A percentile compares a stretch with the other conserved stretches of the same genome.
Conservation (phyloP, 2,113 vertebrate species). For the Suncus etruscus region DNA sequence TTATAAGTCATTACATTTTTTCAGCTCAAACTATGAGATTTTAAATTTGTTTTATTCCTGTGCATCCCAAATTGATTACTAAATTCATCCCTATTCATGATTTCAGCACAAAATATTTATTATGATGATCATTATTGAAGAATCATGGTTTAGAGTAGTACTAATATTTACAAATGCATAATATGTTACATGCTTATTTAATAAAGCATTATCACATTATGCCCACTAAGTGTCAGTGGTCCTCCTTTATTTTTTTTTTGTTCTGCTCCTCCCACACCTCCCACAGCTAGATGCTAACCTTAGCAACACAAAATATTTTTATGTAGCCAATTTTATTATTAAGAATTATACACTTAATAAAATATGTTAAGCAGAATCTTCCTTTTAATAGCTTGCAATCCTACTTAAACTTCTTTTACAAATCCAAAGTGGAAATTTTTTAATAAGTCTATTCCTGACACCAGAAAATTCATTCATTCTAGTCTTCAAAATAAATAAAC, state of each 20-base stretch:
- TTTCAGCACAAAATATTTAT: neutral
- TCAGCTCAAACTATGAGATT: neutral
- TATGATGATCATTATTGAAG: neutral
- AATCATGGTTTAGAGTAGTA: no score
- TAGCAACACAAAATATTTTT: neutral
- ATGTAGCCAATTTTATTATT: neutral
- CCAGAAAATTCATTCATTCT: neutral
- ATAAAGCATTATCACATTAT: no score
- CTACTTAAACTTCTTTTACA: slow-evolving; percentile 14
- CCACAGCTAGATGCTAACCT: neutral
- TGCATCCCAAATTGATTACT: slow-evolving; percentile 5
- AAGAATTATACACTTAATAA: neutral
- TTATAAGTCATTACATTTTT: no score
- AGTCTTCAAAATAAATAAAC: slow-evolving; percentile 9
- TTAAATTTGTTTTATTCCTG: neutral
- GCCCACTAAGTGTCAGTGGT: no score
- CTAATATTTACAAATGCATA: no score
- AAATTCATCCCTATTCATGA: neutral
- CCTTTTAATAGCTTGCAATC: neutral
- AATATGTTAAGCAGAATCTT: neutral
- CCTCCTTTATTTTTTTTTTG: neutral
- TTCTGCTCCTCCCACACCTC: neutral
- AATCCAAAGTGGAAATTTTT: slow-evolving; percentile 33
- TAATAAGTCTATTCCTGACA: slow-evolving; percentile 8
- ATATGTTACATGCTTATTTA: no score